These are phyloP conservation scores for Zeugodacus cucurbitae DNA, from an alignment of 1,140 invertebrate species.

Conservation along the genomic window DNA sequence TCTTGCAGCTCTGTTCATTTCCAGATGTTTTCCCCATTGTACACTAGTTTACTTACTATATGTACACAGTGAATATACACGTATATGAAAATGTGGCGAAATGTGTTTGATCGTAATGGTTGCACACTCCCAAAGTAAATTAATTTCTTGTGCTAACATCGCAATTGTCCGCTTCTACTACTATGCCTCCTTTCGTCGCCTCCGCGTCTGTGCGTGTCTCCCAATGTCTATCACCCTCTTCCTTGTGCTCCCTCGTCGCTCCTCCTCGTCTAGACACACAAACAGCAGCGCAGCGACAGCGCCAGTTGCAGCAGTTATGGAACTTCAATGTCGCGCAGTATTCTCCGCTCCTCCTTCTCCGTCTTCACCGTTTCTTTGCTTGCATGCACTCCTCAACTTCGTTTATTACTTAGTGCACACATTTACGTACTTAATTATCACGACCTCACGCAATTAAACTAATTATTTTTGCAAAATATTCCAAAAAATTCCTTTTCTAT, in stretches of 20 bases:
- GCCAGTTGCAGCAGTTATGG: slow-evolving; percentile 45
- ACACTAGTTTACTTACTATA: background rate
- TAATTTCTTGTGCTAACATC: slow-evolving; percentile 40
- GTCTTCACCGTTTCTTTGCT: slow-evolving; percentile 34
- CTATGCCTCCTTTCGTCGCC: slow-evolving; percentile 14
- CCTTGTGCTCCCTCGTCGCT: slow-evolving; percentile 25
- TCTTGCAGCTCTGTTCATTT: background rate
- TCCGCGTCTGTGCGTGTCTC: slow-evolving; percentile 19
- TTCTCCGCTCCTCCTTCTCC: slow-evolving; percentile 39
- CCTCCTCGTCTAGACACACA: slow-evolving; percentile 24
- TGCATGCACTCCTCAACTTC: slow-evolving; percentile 27
- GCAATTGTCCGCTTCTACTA: slow-evolving; percentile 29
- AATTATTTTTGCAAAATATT: slow-evolving; percentile 41
- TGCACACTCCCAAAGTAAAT: slow-evolving; percentile 36
- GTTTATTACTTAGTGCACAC: slow-evolving; percentile 12
- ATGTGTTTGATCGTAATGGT: slow-evolving; percentile 34
- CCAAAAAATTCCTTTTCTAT: slow-evolving; percentile 37
- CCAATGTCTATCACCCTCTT: slow-evolving; percentile 17
- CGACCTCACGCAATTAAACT: background rate
- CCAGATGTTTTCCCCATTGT: slow-evolving; percentile 21
- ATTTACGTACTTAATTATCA: slow-evolving; percentile 28
- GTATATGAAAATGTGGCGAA: background rate
- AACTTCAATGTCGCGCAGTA: slow-evolving; percentile 46
- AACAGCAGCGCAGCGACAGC: slow-evolving; percentile 38
- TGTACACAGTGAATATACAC: background rate